Evolutionary conservation across 2,797 vertebrate species (phyloP).

Genomic region (Pangasius sanitwongsei): DNA sequence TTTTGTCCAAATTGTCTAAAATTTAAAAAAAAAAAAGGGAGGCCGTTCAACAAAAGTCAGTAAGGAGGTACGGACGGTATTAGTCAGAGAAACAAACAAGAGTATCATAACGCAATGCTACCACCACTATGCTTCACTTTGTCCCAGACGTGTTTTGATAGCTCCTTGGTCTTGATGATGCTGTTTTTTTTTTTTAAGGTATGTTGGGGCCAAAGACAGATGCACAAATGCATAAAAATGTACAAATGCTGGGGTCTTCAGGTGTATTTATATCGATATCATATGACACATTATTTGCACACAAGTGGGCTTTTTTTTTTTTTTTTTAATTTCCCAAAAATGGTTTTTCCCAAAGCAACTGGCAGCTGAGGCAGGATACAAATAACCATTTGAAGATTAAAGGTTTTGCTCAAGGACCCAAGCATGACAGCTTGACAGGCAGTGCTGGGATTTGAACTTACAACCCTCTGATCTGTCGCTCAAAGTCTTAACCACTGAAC

Average conservation of each 20-base stretch:
- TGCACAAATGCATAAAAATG: background rate
- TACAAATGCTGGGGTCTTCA: background rate
- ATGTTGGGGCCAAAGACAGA: background rate
- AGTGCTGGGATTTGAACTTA: background rate
- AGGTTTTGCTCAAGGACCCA: background rate
- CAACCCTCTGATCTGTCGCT: background rate
- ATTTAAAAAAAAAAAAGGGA: too few species aligned
- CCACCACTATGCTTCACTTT: background rate
- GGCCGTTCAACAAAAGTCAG: background rate
- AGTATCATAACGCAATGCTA: background rate
- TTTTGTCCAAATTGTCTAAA: too few species aligned
- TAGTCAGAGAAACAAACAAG: background rate
- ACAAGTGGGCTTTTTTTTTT: background rate
- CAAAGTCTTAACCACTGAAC: background rate
- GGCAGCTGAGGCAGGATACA: too few species aligned
- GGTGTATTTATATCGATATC: background rate
- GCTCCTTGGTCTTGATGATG: background rate
- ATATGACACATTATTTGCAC: background rate
- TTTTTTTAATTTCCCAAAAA: background rate
- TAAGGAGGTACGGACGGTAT: background rate
- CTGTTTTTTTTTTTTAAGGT: background rate
- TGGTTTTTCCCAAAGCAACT: background rate
- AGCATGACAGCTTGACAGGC: background rate
- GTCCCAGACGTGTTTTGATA: background rate
- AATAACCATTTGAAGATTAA: background rate